A percentile compares a stretch with the other conserved stretches of the same genome.
Conservation (phyloP, 2,113 vertebrate genomes). For the Tachysurus vachellii region DNA sequence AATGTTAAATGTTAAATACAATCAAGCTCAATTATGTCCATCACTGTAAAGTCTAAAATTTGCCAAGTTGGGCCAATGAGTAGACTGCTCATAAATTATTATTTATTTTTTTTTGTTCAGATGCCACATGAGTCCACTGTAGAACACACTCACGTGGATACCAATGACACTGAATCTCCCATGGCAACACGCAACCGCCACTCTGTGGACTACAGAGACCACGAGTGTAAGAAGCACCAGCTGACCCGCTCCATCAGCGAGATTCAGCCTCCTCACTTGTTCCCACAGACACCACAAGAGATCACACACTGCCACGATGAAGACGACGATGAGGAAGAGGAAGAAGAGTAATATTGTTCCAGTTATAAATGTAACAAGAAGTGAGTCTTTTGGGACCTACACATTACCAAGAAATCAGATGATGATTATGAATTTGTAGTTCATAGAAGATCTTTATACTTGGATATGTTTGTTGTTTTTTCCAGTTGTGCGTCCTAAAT, state of each 20-base stretch:
- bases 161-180: constrained; percentile 85
- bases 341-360: constrained; percentile 75
- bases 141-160: constrained; percentile 90
- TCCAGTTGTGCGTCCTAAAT: constrained; percentile 15
- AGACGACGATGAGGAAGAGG: constrained; percentile 96
- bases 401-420: neutral
- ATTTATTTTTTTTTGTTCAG: constrained; percentile 61
- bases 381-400: constrained; percentile 44
- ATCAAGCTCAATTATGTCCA: neutral
- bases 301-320: constrained; percentile 99
- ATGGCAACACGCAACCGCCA: constrained; percentile 92
- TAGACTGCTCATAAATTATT: neutral
- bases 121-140: constrained; percentile 99
- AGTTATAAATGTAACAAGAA: constrained; percentile 32
- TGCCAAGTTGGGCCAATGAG: neutral
- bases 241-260: constrained; percentile 96
- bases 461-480: constrained; percentile 1
- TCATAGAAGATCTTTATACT: constrained; percentile 32
- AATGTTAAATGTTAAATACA: neutral
- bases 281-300: constrained; percentile 93
- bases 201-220: constrained; percentile 91
- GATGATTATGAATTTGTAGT: constrained; percentile 21
- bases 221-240: constrained; percentile 89
- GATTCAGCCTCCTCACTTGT: constrained; percentile 97
- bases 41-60: neutral